Percentiles rank a stretch among this genome's conserved stretches.
phyloP scores from a whole-genome alignment of 2,797 vertebrate species.

The Xenentodon cancila region DNA sequence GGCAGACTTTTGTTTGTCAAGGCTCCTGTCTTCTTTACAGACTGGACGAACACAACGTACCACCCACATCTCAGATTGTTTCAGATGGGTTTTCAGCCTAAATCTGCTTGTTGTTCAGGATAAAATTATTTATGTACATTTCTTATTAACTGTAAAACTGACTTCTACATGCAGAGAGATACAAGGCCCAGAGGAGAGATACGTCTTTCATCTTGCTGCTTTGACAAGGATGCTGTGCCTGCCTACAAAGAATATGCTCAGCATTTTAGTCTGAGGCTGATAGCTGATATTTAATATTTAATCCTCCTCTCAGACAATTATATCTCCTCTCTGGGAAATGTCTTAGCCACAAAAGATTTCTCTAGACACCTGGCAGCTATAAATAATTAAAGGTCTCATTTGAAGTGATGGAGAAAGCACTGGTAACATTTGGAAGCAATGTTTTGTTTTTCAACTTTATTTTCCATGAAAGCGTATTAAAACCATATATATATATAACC shows the following conservation, averaged over 20 bases:
- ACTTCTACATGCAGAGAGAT: background rate
- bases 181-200: background rate
- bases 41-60: too few species aligned
- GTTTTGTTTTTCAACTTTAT: background rate
- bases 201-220: conserved; percentile 21
- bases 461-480: background rate
- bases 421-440: background rate
- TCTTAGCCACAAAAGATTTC: conserved; percentile 27
- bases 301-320: conserved; percentile 39
- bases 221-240: conserved; percentile 20
- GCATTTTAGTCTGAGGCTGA: conserved; percentile 33
- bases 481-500: background rate
- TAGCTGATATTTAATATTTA: conserved; percentile 61
- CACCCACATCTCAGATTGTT: too few species aligned
- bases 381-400: conserved; percentile 45
- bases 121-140: background rate
- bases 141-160: background rate
- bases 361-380: conserved; percentile 29
- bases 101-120: too few species aligned
- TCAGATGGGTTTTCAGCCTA: too few species aligned
- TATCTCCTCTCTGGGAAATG: conserved; percentile 32
- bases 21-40: too few species aligned
- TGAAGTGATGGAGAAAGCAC: conserved; percentile 6
- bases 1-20: too few species aligned
- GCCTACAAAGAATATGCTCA: conserved; percentile 14